These are phyloP conservation scores for Dicentrarchus labrax DNA, from an alignment of 2,113 vertebrate genomes.

Conservation along the genomic window DNA sequence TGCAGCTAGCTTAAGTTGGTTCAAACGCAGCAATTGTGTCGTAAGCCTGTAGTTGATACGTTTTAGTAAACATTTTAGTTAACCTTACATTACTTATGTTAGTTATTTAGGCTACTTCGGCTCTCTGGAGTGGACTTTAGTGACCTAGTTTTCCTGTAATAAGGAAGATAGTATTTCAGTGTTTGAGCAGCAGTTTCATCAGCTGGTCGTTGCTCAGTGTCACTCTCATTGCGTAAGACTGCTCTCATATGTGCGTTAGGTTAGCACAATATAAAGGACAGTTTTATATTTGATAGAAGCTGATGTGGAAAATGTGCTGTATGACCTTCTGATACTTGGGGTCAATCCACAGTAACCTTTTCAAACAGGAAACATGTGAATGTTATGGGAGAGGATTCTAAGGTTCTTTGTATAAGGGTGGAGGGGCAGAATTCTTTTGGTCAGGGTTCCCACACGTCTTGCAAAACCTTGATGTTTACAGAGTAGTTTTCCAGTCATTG, in stretches of 20 bases:
- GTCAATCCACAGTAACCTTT: background rate
- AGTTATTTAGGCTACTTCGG: background rate
- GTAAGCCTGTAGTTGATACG: accelerated
- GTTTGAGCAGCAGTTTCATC: constrained; percentile 51
- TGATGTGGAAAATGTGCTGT: background rate
- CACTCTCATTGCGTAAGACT: constrained; percentile 32
- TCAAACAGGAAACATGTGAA: background rate
- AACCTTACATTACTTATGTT: background rate
- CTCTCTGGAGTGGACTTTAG: background rate
- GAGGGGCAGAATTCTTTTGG: background rate
- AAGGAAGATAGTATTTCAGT: constrained; percentile 20
- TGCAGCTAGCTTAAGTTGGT: too few relatives aligned
- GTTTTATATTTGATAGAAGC: background rate
- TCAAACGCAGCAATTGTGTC: background rate
- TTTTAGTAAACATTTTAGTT: background rate
- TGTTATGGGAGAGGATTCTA: background rate
- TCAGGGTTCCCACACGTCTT: too few relatives aligned
- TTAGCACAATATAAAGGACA: background rate
- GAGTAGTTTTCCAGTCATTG: too few relatives aligned
- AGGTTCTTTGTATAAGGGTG: background rate
- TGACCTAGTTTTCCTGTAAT: constrained; percentile 1
- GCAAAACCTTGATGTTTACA: too few relatives aligned
- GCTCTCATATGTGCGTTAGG: background rate
- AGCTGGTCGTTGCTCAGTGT: constrained; percentile 30
- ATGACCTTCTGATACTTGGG: background rate